A percentile compares a stretch with the other conserved stretches of the same genome.
phyloP scores from a whole-genome alignment of 2,113 vertebrate species.

The Ceyx melanurus region DNA sequence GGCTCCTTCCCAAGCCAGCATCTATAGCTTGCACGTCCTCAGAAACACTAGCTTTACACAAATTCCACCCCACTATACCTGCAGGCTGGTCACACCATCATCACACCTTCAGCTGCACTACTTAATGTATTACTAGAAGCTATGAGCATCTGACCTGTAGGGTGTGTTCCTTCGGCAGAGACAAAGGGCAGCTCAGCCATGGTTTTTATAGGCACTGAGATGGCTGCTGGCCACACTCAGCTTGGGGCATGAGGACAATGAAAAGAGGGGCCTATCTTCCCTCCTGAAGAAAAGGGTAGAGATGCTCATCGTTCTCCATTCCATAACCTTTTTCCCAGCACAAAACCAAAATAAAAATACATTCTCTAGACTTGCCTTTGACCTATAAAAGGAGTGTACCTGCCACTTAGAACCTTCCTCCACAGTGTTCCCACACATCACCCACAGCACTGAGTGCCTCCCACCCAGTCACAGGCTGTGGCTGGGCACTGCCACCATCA shows the following conservation, averaged over 20 bases:
- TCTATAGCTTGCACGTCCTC: no score
- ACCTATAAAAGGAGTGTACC: neutral
- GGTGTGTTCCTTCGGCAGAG: neutral
- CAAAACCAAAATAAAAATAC: neutral
- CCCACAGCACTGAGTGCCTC: neutral
- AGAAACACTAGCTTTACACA: neutral
- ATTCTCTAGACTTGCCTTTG: no score
- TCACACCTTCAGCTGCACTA: neutral
- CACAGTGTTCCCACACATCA: no score
- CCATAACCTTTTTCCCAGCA: neutral
- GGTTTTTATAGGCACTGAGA: neutral
- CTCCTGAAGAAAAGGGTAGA: accelerated
- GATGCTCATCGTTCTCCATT: neutral
- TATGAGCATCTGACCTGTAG: neutral
- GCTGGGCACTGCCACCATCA: neutral
- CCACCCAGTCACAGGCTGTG: accelerated
- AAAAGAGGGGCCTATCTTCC: accelerated
- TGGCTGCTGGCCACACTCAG: no score
- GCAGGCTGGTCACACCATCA: neutral
- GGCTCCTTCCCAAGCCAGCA: neutral
- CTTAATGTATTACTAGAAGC: neutral
- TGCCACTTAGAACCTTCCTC: neutral
- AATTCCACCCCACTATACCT: neutral
- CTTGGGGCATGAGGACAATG: neutral
- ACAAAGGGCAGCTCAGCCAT: neutral